phyloP scores from a whole-genome alignment of 2,888 invertebrate genomes.

The Dendrolimus houi region DNA sequence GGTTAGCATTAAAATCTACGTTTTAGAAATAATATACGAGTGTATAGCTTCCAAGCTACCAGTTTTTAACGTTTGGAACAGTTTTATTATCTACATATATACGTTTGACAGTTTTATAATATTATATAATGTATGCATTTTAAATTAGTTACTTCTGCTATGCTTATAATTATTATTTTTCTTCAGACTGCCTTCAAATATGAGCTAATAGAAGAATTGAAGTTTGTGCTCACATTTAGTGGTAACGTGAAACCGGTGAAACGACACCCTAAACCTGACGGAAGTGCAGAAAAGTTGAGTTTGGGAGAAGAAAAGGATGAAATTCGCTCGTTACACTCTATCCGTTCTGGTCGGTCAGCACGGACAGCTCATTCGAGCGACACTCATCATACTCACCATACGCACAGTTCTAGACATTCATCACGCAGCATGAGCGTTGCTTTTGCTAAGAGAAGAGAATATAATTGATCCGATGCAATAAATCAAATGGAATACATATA shows the following conservation, averaged over 20 bases:
- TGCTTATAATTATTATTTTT: neutral
- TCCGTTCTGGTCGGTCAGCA: conserved; percentile 41
- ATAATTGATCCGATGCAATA: conserved; percentile 21
- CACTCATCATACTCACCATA: conserved; percentile 46
- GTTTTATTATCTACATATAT: no score
- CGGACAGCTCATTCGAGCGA: conserved; percentile 43
- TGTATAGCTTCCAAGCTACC: no score
- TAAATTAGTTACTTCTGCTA: no score
- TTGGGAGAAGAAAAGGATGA: conserved; percentile 53
- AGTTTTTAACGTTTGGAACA: no score
- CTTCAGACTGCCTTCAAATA: conserved; percentile 75
- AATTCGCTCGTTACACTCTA: conserved; percentile 44
- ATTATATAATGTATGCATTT: no score
- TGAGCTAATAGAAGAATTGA: conserved; percentile 78
- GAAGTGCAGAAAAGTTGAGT: conserved; percentile 46
- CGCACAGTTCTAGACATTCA: conserved; percentile 56
- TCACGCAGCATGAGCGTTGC: conserved; percentile 50
- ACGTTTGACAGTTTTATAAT: no score
- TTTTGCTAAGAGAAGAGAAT: conserved; percentile 52
- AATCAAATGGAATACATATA: no score
- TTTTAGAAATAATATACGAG: no score
- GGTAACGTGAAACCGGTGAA: conserved; percentile 78
- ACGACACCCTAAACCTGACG: conserved; percentile 42
- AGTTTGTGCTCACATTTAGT: conserved; percentile 79
- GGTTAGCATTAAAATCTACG: no score